A percentile compares a stretch with the other conserved stretches of the same genome.
Evolutionary conservation across 2,797 vertebrate genomes (phyloP).

Genomic region (Gallinago solitaria): DNA sequence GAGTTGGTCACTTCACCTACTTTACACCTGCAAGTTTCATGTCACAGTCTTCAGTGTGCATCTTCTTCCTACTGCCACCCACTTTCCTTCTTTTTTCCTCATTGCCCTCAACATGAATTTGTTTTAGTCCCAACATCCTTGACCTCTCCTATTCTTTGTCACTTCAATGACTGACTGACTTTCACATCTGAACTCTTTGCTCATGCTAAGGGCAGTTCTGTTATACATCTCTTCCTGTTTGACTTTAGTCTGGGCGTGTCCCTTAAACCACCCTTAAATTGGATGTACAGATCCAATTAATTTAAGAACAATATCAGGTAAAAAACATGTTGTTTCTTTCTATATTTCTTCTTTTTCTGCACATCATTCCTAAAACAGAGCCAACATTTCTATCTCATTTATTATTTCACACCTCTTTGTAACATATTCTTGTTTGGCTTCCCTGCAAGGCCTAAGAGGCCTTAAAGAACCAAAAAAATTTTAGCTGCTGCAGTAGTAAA

Average conservation of each 20-base stretch:
- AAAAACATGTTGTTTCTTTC: background rate
- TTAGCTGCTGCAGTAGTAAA: background rate
- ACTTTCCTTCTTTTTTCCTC: background rate
- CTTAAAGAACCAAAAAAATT: background rate
- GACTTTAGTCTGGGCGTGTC: background rate
- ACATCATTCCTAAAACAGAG: background rate
- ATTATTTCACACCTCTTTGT: background rate
- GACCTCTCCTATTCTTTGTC: background rate
- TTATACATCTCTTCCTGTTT: background rate
- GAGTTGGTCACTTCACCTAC: background rate
- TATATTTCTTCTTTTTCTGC: background rate
- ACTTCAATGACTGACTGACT: background rate
- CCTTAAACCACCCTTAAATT: background rate
- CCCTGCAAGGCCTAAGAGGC: background rate
- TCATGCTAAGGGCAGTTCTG: background rate
- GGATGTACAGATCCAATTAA: background rate
- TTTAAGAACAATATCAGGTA: background rate
- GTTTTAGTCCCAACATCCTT: background rate
- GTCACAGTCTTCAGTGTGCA: background rate
- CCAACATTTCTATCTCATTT: background rate
- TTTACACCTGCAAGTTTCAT: background rate
- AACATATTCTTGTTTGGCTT: background rate
- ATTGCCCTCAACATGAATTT: rapidly evolving
- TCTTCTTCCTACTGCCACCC: background rate
- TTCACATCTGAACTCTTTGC: background rate